Evolutionary conservation across 2,113 vertebrate species (phyloP), one percentile per base, ranked within the genome.

Genomic region (Tiliqua scincoides): DNA sequence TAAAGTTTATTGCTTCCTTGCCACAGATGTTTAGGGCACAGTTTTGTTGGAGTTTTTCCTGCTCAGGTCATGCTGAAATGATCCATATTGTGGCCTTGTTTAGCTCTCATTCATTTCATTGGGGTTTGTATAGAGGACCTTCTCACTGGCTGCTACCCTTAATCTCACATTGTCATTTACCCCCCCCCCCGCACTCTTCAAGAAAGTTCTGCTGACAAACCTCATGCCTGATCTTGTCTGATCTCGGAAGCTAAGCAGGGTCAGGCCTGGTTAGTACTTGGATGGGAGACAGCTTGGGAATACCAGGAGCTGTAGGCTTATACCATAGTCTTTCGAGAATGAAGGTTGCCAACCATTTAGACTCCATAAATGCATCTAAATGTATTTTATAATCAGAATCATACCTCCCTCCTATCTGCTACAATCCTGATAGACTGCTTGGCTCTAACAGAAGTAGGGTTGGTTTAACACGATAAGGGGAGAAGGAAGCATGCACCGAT

Each of bases 391-490:
- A 80, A 9, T 14, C 20, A 23, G 43, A 72, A 48, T 62, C 72
- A 21, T 54, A 65, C 61, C 52, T 85, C 18, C 79, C 61, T 86
- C 25, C 32, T 83, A 57, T 87, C 76, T 17, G 52, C 32, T 0
- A 0, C 59, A 80, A 86, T 52, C 88, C 61, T 71, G 57, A 63
- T 9, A 35, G 7, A 10, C 75, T 81, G 8, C 54, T 89, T 89
- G 79, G 2, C 62, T 87, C 84, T 59, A 71, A 65, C 20, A 80
- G 21, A 85, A 89, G 32, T 73, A 85, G 70, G 32, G 23, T 74
- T 79, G 88, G 79, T 78, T 86, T 85, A 80, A 85, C 84, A 79
- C 82, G 65, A 37, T 82, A 91, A 61, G 78, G 83, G 83, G n/a
- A 83, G 63, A 59, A 86, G 17, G 48, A 86, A 89, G 63, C 68